Percentiles rank a stretch among this genome's conserved stretches.
Conservation (phyloP, 2,888 invertebrate genomes). For the Galerucella nymphaeae region DNA sequence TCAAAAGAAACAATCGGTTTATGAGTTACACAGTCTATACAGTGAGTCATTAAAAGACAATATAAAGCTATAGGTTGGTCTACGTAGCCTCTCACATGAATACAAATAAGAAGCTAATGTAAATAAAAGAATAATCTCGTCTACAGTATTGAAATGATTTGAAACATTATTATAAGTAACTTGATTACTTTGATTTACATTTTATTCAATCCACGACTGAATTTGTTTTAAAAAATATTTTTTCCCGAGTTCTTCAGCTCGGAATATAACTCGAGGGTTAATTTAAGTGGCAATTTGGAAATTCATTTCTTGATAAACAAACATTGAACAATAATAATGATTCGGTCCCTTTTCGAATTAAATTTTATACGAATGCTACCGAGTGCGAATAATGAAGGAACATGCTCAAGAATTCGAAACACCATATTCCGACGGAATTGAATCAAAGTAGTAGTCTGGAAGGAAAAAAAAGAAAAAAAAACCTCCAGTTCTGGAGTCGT, state of each 20-base stretch:
- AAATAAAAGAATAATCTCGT: too few species aligned
- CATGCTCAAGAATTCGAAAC: slow-evolving; percentile 15
- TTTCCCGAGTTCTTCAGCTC: neutral
- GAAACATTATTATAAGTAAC: too few species aligned
- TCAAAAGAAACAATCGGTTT: too few species aligned
- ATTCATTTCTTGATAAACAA: neutral
- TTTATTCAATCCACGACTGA: neutral
- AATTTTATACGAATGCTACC: neutral
- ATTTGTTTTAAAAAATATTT: neutral
- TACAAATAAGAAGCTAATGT: too few species aligned
- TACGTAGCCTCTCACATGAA: too few species aligned
- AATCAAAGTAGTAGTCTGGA: slow-evolving; percentile 1
- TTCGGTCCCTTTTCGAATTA: slow-evolving; percentile 1
- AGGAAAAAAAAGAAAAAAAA: neutral
- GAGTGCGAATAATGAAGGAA: slow-evolving; percentile 13
- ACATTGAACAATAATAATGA: neutral
- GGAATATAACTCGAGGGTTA: neutral
- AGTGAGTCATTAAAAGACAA: too few species aligned
- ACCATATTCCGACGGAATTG: neutral
- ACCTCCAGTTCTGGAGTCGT: slow-evolving; percentile 12
- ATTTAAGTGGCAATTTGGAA: slow-evolving; percentile 3
- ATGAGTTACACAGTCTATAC: too few species aligned
- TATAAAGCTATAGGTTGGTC: too few species aligned
- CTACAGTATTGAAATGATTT: too few species aligned
- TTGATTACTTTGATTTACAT: too few species aligned